Evolutionary conservation across 2,888 invertebrate species (phyloP).

Genomic region (Quadroppia sp.): DNA sequence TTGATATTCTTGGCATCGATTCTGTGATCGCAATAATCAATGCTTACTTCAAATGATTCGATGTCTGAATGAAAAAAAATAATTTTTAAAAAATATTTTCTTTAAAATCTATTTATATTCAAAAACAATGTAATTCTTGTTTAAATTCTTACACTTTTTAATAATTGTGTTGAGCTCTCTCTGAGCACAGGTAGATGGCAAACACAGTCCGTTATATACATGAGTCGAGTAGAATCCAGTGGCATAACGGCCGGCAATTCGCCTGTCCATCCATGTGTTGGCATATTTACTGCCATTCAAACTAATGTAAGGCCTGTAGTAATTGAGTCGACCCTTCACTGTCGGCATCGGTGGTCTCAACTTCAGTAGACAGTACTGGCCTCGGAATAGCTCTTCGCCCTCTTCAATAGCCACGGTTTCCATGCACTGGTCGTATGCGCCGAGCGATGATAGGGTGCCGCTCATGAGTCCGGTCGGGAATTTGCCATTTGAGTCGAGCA

Average conservation of each 20-base stretch:
- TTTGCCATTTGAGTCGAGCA: slow-evolving; percentile 39
- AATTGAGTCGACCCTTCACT: background rate
- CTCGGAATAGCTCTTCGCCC: background rate
- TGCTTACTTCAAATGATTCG: slow-evolving; percentile 6
- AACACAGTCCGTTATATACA: slow-evolving; percentile 38
- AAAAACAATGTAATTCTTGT: no score
- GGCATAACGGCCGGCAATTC: background rate
- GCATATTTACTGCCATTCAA: slow-evolving; percentile 10
- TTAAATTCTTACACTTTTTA: slow-evolving; percentile 31
- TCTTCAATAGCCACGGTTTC: slow-evolving; percentile 17
- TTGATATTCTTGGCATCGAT: background rate
- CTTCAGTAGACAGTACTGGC: slow-evolving; percentile 39
- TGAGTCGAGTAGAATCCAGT: slow-evolving; percentile 12
- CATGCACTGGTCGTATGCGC: slow-evolving; percentile 41
- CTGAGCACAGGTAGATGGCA: slow-evolving; percentile 35
- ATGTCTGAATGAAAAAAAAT: background rate
- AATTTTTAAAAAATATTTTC: background rate
- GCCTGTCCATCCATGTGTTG: background rate
- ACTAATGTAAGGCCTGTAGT: background rate
- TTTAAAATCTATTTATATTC: background rate
- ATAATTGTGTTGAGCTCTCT: slow-evolving; percentile 12
- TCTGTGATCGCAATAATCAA: slow-evolving; percentile 27
- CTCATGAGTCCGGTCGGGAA: slow-evolving; percentile 38
- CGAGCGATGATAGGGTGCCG: slow-evolving; percentile 36
- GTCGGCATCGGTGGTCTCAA: background rate